Percentiles rank a stretch among this genome's conserved stretches.
These are phyloP conservation scores for Mythimna impura DNA, from an alignment of 2,888 invertebrate genomes.

Conservation along the genomic window DNA sequence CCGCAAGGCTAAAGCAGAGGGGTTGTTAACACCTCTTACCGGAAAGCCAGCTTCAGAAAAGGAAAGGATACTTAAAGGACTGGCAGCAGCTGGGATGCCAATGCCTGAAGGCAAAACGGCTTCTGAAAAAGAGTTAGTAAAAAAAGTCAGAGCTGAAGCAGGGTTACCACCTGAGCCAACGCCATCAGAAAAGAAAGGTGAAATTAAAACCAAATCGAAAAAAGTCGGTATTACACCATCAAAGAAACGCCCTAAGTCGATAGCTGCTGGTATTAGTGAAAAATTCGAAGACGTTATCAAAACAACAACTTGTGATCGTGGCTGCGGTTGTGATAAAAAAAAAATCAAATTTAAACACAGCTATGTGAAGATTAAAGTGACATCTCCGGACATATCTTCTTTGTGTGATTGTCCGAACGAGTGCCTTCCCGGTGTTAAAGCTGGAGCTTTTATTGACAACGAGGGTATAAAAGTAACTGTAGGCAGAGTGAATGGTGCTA, in stretches of 20 bases:
- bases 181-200: constrained; percentile 70
- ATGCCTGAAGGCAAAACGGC: constrained; percentile 73
- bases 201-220: constrained; percentile 71
- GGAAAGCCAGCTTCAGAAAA: constrained; percentile 72
- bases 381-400: constrained; percentile 82
- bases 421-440: constrained; percentile 79
- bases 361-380: constrained; percentile 82
- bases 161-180: constrained; percentile 69
- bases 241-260: constrained; percentile 61
- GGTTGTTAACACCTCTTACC: constrained; percentile 71
- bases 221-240: constrained; percentile 65
- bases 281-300: constrained; percentile 77
- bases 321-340: constrained; percentile 82
- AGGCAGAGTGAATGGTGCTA: constrained; percentile 76
- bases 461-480: constrained; percentile 84
- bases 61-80: constrained; percentile 73
- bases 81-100: constrained; percentile 72
- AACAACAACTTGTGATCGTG: constrained; percentile 80
- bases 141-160: constrained; percentile 67
- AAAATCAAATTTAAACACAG: constrained; percentile 85
- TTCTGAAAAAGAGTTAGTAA: constrained; percentile 75
- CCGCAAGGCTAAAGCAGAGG: constrained; percentile 72
- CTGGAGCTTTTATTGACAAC: constrained; percentile 79
- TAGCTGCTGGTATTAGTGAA: constrained; percentile 62
- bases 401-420: constrained; percentile 81